Evolutionary conservation across 2,888 invertebrate genomes (phyloP).

Genomic region (Bugula neritina): DNA sequence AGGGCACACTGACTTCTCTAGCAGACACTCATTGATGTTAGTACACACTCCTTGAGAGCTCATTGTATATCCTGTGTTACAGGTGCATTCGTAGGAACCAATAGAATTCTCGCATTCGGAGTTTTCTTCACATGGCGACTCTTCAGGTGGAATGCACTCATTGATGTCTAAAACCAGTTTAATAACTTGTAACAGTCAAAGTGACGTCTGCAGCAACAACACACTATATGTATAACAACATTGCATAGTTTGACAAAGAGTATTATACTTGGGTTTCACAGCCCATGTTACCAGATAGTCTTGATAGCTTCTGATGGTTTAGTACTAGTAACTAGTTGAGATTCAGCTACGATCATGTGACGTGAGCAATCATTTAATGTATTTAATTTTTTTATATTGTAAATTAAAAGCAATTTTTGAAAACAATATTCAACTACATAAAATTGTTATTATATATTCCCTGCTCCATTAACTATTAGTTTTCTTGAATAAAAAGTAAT

Average conservation of each 20-base stretch:
- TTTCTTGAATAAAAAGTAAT: too few species aligned
- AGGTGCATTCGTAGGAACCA: background rate
- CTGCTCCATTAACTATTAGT: too few species aligned
- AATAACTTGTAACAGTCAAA: background rate
- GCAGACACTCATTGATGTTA: constrained; percentile 6
- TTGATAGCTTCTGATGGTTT: too few species aligned
- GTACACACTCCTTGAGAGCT: background rate
- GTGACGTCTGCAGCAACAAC: background rate
- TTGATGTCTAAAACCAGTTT: constrained; percentile 8
- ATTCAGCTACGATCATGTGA: too few species aligned
- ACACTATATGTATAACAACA: background rate
- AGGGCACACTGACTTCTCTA: background rate
- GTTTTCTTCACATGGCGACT: background rate
- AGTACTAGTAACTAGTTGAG: too few species aligned
- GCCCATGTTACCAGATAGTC: too few species aligned
- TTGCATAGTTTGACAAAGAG: background rate
- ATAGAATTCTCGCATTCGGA: background rate
- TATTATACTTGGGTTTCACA: too few species aligned
- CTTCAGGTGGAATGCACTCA: background rate
- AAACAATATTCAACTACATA: too few species aligned
- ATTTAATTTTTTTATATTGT: too few species aligned
- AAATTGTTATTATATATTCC: too few species aligned
- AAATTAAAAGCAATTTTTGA: too few species aligned
- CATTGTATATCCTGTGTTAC: background rate
- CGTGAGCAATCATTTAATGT: too few species aligned